Base-by-base conservation (phyloP, 2,888 invertebrate species). In the Melanchra persicariae region DNA sequence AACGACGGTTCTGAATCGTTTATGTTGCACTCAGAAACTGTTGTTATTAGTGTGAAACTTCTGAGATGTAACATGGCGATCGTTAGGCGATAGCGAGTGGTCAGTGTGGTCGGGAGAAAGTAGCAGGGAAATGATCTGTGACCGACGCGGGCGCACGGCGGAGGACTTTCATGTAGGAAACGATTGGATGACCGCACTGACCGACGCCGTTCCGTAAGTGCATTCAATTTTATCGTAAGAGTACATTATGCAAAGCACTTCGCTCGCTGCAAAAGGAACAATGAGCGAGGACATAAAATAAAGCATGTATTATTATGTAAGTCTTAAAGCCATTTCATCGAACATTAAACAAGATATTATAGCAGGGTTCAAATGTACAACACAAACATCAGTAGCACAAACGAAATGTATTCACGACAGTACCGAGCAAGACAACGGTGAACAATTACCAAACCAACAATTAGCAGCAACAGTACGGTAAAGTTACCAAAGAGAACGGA, bases 71-170 rank as follows among this genome's bases (percentile, higher is more conserved):
- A 68, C 58, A 49, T 30, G 67, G 61, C 51, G 71, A 59, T 70
- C 69, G 59, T 62, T 61, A 65, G 83, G 49, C 52, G 77, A 67
- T 71, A 76, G 72, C 71, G 75, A 79, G 74, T 67, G 85, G 84
- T 80, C 83, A 79, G 78, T 77, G 85, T 68, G 88, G 83, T 79
- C 79, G 69, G 77, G 87, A 77, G 90, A 89, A 89, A 89, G 89
- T 84, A 81, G 72, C 74, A 65, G 79, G 83, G 85, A 89, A 89
- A 85, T 83, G 86, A 87, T 88, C 85, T 76, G 87, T 86, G 81
- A 87, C 86, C 82, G 83, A 69, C 74, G 81, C 77, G 75, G 77
- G 71, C 81, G 75, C 78, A 74, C 73, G 69, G 70, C 81, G 19
- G 70, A 76, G 75, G 84, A 79, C 85, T 82, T 85, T 84, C 85